phyloP scores from a whole-genome alignment of 2,113 vertebrate genomes.

The Triplophysa tibetana region DNA sequence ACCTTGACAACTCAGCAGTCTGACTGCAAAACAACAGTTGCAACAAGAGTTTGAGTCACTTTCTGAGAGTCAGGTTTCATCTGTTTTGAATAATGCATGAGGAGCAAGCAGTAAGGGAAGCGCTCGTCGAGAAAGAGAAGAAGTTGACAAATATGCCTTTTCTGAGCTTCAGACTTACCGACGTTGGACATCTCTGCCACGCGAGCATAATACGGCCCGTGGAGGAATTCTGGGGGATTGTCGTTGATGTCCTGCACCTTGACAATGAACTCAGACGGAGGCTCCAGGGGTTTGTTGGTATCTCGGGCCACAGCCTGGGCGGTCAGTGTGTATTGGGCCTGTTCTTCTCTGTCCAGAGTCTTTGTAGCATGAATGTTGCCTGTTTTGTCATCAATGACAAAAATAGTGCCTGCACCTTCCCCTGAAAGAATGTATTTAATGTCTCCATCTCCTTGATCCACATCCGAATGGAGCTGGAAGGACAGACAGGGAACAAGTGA shows the following conservation, averaged over 20 bases:
- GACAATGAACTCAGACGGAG: conserved; percentile 96
- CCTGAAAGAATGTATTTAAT: conserved; percentile 99
- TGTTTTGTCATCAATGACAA: conserved; percentile 98
- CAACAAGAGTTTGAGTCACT: conserved; percentile 28
- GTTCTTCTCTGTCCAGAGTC: conserved; percentile 94
- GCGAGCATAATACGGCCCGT: conserved; percentile 92
- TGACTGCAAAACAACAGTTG: conserved; percentile 22
- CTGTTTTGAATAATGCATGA: conserved; percentile 52
- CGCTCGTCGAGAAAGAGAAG: conserved; percentile 20
- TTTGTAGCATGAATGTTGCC: conserved; percentile 99
- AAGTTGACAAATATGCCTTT: conserved; percentile 6
- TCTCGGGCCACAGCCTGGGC: conserved; percentile 93
- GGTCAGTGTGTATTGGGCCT: conserved; percentile 94
- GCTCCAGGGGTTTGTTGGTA: conserved; percentile 92
- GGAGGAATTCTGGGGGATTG: conserved; percentile 94
- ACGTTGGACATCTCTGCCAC: conserved; percentile 98
- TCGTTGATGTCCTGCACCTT: conserved; percentile 99
- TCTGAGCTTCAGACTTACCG: conserved; percentile 77
- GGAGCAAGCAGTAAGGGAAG: conserved; percentile 21
- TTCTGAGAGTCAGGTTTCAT: conserved; percentile 50
- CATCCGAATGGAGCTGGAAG: conserved; percentile 93
- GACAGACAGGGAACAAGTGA: conserved; percentile 27
- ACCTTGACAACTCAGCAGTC: conserved; percentile 28
- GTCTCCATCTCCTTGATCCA: conserved; percentile 90
- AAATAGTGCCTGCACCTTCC: conserved; percentile 97